These are phyloP conservation scores for Penelope pileata DNA, from an alignment of 2,113 vertebrate species.

Conservation along the genomic window DNA sequence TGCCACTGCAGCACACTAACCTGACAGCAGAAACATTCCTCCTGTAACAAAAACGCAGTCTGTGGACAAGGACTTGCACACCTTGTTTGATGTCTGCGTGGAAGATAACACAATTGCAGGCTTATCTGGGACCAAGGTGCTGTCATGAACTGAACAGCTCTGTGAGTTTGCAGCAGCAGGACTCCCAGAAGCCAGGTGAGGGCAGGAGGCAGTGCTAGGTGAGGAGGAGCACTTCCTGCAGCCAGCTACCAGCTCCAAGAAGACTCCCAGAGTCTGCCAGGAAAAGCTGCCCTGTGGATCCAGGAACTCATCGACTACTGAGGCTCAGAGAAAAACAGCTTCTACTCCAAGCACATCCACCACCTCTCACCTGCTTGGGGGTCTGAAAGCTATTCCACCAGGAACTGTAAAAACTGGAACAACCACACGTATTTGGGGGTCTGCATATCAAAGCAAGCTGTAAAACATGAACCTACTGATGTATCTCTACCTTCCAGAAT, in stretches of 20 bases:
- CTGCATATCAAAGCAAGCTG: background rate
- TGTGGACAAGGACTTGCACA: background rate
- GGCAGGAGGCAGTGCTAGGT: background rate
- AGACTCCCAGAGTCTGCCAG: background rate
- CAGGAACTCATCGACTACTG: background rate
- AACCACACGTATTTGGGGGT: background rate
- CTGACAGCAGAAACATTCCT: background rate
- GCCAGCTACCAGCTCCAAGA: background rate
- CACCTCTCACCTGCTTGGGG: background rate
- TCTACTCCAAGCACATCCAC: background rate
- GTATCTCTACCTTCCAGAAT: background rate
- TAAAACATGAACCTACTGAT: background rate
- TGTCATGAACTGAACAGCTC: background rate
- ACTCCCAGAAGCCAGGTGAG: background rate
- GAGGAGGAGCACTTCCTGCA: background rate
- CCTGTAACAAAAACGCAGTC: background rate
- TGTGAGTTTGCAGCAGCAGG: background rate
- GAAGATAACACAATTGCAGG: background rate
- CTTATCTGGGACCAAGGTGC: background rate
- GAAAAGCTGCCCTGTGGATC: background rate
- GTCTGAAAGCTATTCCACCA: background rate
- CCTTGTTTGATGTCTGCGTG: background rate
- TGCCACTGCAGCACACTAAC: accelerated
- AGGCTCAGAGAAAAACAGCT: background rate
- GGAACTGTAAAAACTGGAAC: background rate